Evolutionary conservation across 2,797 vertebrate genomes (phyloP), one percentile per base, ranked within the genome.

Genomic region (Miichthys miiuy): DNA sequence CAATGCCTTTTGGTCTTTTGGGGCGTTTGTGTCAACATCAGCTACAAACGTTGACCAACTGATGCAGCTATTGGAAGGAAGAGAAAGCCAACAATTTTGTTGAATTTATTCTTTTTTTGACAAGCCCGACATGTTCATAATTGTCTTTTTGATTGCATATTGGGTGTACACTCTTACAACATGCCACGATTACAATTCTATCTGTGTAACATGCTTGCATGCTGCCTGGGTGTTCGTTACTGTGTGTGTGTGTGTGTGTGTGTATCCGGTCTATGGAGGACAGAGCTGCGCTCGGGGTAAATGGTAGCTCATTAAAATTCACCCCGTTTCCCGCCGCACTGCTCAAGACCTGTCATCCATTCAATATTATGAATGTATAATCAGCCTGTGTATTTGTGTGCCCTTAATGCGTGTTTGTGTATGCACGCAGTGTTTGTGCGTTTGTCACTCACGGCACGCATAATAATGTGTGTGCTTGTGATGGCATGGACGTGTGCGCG

Each of bases 291-390:
- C 79, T 89, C 23, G 16, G 88, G 82, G 80, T 86, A 87, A 88
- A 94, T 84, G 73, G 85, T 34, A 72, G 79, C 90, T 91, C 86
- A 89, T 93, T 93, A 88, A 82, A 90, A 93, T 94, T 92, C 92
- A 88, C 72, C 76, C 83, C 6, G 46, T 88, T 86, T 91, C 79
- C 65, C 81, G 77, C 84, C 25, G 72, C 79, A 51, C 81, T 82
- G 87, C 89, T 90, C 86, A 82, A 87, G 88, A 92, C 87, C 87
- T 89, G 91, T 91, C 92, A 94, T 88, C 91, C 88, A 92, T 93
- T 93, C 89, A 92, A 78, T 82, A 90, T 92, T 91, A 90, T 94
- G 91, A 93, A 94, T 92, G 87, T 91, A 88, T 92, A 93, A 94
- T 93, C 88, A 84, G 80, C 68, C 60, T 56, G 63, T 89, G 87